Conservation (phyloP, 2,113 vertebrate species). For the Bathybates hornii region DNA sequence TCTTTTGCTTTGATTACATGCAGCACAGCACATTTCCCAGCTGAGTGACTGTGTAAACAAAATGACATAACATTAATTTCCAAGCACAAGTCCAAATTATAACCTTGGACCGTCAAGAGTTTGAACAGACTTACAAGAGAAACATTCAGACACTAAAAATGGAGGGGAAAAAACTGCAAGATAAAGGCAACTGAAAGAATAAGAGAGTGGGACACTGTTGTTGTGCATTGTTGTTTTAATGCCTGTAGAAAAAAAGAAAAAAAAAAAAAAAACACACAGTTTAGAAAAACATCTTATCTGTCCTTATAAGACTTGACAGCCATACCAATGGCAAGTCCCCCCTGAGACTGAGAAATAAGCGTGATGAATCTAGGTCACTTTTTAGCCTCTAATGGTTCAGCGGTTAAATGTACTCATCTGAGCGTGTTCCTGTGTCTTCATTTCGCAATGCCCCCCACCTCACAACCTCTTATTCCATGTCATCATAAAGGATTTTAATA, state of each 20-base stretch:
- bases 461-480: neutral
- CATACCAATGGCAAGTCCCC: neutral
- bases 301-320: slow-evolving; percentile 49
- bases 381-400: slow-evolving; percentile 54
- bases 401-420: slow-evolving; percentile 32
- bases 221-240: neutral
- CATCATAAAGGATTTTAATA: neutral
- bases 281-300: slow-evolving; percentile 8
- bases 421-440: slow-evolving; percentile 15
- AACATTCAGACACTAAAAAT: neutral
- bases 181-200: neutral
- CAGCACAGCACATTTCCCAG: slow-evolving; percentile 11
- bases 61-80: neutral
- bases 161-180: neutral
- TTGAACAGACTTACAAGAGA: neutral
- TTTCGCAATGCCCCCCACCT: neutral
- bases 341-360: neutral
- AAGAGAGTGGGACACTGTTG: neutral
- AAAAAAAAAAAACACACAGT: neutral
- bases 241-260: neutral
- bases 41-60: slow-evolving; percentile 23
- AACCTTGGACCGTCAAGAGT: neutral
- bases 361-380: slow-evolving; percentile 56
- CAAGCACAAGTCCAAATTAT: neutral
- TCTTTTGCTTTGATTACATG: slow-evolving; percentile 25